These are phyloP conservation scores for Rhinolophus ferrumequinum DNA, from an alignment of 2,113 vertebrate species.

Conservation along the genomic window DNA sequence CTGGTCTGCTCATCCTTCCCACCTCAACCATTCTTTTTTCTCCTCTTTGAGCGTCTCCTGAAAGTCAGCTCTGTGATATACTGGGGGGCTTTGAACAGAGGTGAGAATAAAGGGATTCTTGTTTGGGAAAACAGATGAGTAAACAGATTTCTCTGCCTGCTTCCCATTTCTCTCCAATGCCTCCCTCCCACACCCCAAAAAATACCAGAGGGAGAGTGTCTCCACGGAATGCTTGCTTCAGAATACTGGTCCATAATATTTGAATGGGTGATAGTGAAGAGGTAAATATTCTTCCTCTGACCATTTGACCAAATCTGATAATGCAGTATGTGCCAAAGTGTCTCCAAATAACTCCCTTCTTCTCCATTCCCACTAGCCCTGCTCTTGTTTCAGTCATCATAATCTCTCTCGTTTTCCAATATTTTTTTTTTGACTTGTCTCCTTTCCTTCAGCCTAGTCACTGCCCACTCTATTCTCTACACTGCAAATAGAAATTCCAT, in stretches of 20 bases:
- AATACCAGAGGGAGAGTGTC: not conserved
- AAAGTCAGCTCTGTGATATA: not conserved
- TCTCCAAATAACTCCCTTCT: not conserved
- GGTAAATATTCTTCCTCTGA: not conserved
- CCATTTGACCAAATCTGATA: not conserved
- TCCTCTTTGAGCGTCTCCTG: not conserved
- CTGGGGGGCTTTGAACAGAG: not conserved
- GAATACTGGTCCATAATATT: not conserved
- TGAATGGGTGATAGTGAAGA: not conserved
- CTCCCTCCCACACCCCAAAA: not conserved
- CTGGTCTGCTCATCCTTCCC: not conserved
- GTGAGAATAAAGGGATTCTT: not conserved
- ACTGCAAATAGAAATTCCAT: not conserved
- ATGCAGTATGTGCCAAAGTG: not conserved
- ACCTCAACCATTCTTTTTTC: not conserved
- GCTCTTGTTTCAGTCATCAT: not conserved
- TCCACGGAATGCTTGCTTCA: not conserved
- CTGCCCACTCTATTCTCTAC: not conserved
- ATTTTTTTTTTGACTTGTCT: not conserved
- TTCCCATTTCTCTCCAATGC: not conserved
- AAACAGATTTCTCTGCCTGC: not conserved
- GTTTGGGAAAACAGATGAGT: not conserved
- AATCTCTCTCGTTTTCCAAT: not conserved
- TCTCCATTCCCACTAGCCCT: not conserved
- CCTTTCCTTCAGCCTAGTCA: not conserved